phyloP scores from a whole-genome alignment of 2,113 vertebrate genomes.

The Grallaria varia region DNA sequence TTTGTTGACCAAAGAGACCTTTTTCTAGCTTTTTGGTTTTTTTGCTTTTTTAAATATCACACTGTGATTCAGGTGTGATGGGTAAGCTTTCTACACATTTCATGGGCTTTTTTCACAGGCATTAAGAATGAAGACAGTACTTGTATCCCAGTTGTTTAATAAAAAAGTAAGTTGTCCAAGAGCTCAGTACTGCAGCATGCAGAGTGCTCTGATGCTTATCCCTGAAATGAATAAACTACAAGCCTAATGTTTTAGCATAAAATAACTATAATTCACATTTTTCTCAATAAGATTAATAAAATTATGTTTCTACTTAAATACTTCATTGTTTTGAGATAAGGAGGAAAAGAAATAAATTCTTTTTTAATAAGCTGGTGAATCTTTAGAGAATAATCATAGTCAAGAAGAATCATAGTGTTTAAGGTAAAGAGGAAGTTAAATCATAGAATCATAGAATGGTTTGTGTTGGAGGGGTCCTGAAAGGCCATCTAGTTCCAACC shows the following conservation, averaged over 20 bases:
- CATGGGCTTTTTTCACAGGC: not conserved
- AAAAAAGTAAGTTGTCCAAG: not conserved
- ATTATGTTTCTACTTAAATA: not conserved
- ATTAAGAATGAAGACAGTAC: not conserved
- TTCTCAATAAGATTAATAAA: not conserved
- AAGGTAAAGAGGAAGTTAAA: not conserved
- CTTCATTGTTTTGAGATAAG: not conserved
- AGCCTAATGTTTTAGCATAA: not conserved
- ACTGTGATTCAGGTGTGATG: not conserved
- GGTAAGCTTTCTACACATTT: not conserved
- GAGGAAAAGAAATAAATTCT: not conserved
- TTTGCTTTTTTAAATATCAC: not conserved
- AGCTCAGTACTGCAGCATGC: not conserved
- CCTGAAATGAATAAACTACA: not conserved
- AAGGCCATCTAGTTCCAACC: not conserved
- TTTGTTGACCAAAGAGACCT: not conserved
- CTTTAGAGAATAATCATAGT: not conserved
- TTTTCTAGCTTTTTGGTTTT: not conserved
- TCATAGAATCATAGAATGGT: not conserved
- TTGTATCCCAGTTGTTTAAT: not conserved
- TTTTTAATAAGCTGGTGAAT: not conserved
- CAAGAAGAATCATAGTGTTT: not conserved
- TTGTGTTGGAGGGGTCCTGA: not conserved
- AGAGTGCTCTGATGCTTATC: not conserved
- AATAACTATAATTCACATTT: not conserved